Conservation (phyloP, 2,797 vertebrate genomes). For the Anas flavirostris region DNA sequence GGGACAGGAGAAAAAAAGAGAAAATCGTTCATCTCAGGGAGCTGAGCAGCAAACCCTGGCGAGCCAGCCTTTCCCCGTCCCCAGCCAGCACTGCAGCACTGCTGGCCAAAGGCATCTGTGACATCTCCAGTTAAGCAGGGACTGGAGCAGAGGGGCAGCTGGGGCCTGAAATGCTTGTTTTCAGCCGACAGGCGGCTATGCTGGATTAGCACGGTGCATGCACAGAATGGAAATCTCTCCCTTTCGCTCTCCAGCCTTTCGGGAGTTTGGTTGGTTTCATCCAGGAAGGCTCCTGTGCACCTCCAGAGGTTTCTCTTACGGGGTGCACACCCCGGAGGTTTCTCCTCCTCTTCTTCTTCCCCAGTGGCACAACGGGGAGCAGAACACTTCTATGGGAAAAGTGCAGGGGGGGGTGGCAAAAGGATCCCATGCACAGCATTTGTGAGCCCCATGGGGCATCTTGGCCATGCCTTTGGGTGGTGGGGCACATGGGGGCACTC, state of each 20-base stretch:
- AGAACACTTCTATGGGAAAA: rapidly evolving
- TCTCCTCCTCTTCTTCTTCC: neutral
- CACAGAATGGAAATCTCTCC: conserved; percentile 42
- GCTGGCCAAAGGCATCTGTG: conserved; percentile 58
- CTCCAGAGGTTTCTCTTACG: neutral
- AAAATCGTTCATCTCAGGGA: neutral
- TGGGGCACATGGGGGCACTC: neutral
- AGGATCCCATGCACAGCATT: rapidly evolving
- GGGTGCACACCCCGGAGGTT: neutral
- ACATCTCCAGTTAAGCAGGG: conserved; percentile 53
- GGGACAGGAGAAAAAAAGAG: neutral
- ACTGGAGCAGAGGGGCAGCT: conserved; percentile 58
- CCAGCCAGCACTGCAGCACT: conserved; percentile 49
- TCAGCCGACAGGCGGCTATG: conserved; percentile 66
- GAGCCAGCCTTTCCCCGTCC: neutral
- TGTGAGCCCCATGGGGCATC: neutral
- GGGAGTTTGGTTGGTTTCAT: conserved; percentile 5
- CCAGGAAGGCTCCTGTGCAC: neutral
- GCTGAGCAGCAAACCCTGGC: neutral
- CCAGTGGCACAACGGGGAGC: neutral
- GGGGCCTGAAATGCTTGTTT: conserved; percentile 50
- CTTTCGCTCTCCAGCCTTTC: neutral
- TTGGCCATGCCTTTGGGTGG: neutral
- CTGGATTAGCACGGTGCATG: conserved; percentile 40
- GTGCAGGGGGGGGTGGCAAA: neutral